A percentile compares a stretch with the other conserved stretches of the same genome.
These are phyloP conservation scores for Coryphaenoides rupestris DNA, from an alignment of 2,113 vertebrate genomes.

Conservation along the genomic window DNA sequence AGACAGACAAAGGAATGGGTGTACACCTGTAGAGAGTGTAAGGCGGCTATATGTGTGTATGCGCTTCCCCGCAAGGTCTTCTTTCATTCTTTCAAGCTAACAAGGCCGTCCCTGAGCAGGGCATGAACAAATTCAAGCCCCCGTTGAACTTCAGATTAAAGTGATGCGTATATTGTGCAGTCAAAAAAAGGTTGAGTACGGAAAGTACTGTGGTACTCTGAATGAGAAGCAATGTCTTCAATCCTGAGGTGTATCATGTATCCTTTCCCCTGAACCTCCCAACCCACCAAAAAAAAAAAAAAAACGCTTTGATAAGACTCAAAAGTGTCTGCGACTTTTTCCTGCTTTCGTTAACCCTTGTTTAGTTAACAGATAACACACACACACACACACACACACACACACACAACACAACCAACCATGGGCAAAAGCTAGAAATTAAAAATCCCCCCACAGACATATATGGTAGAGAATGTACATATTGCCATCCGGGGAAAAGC, in stretches of 20 bases:
- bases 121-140: constrained; percentile 73
- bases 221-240: constrained; percentile 71
- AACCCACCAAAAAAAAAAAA: constrained; percentile 48
- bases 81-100: constrained; percentile 79
- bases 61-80: constrained; percentile 66
- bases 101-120: constrained; percentile 81
- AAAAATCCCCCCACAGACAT: constrained; percentile 58
- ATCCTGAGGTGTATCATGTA: constrained; percentile 77
- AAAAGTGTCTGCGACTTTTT: constrained; percentile 52
- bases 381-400: too few relatives aligned
- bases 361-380: constrained; percentile 53
- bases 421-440: constrained; percentile 65
- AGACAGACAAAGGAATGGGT: constrained; percentile 61
- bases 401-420: constrained; percentile 56
- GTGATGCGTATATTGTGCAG: constrained; percentile 83
- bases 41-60: constrained; percentile 68
- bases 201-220: constrained; percentile 62
- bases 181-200: constrained; percentile 70
- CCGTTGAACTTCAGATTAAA: constrained; percentile 80
- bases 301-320: constrained; percentile 58
- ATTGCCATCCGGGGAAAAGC: constrained; percentile 70
- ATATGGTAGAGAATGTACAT: constrained; percentile 72
- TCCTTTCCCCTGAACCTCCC: constrained; percentile 52
- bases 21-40: constrained; percentile 74
- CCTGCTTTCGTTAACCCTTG: constrained; percentile 57